Evolutionary conservation across 2,888 invertebrate genomes (phyloP).

Genomic region (Andrena hattorfiana): DNA sequence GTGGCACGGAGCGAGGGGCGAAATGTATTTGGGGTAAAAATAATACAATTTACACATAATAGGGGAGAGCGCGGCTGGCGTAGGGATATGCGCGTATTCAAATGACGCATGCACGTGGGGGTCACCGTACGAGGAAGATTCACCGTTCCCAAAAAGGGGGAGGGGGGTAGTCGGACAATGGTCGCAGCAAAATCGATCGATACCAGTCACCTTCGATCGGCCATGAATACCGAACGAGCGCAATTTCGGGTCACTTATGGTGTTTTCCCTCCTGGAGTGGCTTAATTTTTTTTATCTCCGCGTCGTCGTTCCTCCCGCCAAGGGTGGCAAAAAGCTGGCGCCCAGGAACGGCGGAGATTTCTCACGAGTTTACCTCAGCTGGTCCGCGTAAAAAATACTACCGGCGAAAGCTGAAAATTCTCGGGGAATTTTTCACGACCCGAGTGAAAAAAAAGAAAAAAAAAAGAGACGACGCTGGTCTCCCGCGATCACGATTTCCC

Average conservation of each 20-base stretch:
- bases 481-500: constrained; percentile 51
- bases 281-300: constrained; percentile 20
- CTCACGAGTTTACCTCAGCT: constrained; percentile 72
- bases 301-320: constrained; percentile 41
- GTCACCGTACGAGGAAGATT: constrained; percentile 60
- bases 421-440: constrained; percentile 30
- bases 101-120: constrained; percentile 76
- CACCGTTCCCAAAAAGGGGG: constrained; percentile 33
- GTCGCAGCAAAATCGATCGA: constrained; percentile 70
- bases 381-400: constrained; percentile 58
- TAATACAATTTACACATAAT: constrained; percentile 85
- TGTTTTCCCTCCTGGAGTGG: constrained; percentile 54
- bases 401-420: constrained; percentile 47
- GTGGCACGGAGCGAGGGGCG: constrained; percentile 72
- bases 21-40: constrained; percentile 85
- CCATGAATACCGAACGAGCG: constrained; percentile 75
- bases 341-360: constrained; percentile 42
- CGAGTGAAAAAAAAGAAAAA: background rate
- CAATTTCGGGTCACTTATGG: constrained; percentile 69
- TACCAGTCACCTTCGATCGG: constrained; percentile 72
- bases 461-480: background rate
- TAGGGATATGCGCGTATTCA: constrained; percentile 77
- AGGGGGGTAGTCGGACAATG: constrained; percentile 58
- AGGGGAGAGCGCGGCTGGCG: constrained; percentile 72
- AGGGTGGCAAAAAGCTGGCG: constrained; percentile 31